A percentile compares a stretch with the other conserved stretches of the same genome.
Evolutionary conservation across 2,797 vertebrate genomes (phyloP).

Genomic region (Pseudotriccus pelzelni): DNA sequence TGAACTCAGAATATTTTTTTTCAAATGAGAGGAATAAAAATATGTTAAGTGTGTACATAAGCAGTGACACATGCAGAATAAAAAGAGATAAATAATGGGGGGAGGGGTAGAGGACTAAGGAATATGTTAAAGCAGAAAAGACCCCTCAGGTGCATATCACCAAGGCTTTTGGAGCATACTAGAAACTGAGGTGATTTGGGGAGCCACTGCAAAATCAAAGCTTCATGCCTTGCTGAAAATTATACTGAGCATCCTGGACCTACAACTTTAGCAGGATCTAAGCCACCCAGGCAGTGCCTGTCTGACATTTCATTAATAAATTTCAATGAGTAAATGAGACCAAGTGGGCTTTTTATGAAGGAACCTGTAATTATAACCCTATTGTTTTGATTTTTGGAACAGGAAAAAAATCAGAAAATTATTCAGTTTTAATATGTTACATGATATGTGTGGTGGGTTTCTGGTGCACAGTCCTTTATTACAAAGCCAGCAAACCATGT

Average conservation of each 20-base stretch:
- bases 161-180: not conserved
- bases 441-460: not conserved
- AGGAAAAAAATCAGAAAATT: not conserved
- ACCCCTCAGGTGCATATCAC: not conserved
- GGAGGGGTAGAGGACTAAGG: not conserved
- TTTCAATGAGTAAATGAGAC: not conserved
- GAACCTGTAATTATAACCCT: not conserved
- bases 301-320: not conserved
- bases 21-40: constrained; percentile 71
- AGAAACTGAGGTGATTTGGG: not conserved
- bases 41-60: constrained; percentile 67
- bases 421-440: not conserved
- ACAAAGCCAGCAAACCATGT: not conserved
- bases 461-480: not conserved
- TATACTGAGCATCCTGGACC: not conserved
- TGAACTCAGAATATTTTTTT: constrained; percentile 66
- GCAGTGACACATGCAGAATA: constrained; percentile 58
- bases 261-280: not conserved
- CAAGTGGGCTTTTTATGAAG: not conserved
- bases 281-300: not conserved
- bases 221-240: not conserved
- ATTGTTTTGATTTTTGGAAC: not conserved
- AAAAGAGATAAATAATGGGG: constrained; percentile 60
- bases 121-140: not conserved
- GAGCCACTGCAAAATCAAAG: not conserved